Evolutionary conservation across 2,888 invertebrate genomes (phyloP).

Genomic region (Urechis unicinctus): DNA sequence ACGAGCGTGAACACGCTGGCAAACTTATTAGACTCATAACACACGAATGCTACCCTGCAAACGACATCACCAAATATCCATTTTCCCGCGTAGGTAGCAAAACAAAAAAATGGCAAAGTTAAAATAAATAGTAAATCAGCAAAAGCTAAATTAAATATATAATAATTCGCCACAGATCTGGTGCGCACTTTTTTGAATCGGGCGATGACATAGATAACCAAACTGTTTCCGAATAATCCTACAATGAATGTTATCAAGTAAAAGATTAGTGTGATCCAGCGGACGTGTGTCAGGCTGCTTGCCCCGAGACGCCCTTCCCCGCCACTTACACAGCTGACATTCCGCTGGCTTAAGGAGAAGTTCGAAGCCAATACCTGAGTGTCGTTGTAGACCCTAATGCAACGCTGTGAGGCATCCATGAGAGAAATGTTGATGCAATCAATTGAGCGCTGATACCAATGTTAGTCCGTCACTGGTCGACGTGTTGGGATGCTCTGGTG

Average conservation of each 20-base stretch:
- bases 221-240: background rate
- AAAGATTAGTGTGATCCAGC: background rate
- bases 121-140: conserved; percentile 18
- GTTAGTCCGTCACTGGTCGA: too few species aligned
- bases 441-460: too few species aligned
- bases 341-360: too few species aligned
- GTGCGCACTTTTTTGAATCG: background rate
- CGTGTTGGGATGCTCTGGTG: too few species aligned
- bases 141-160: conserved; percentile 21
- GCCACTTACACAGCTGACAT: too few species aligned
- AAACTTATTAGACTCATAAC: conserved; percentile 14
- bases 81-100: conserved; percentile 9
- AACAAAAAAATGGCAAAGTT: conserved; percentile 17
- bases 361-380: too few species aligned
- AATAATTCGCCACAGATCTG: conserved; percentile 15
- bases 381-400: too few species aligned
- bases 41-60: conserved; percentile 12
- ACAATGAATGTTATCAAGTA: background rate
- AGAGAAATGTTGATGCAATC: too few species aligned
- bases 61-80: conserved; percentile 15
- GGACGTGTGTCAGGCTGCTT: too few species aligned
- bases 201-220: background rate
- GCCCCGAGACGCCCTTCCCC: too few species aligned
- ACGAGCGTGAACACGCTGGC: conserved; percentile 18
- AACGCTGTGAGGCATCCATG: too few species aligned